Percentiles rank a stretch among this genome's conserved stretches.
Conservation (phyloP, 1,140 invertebrate genomes). For the Bemisia tabaci region DNA sequence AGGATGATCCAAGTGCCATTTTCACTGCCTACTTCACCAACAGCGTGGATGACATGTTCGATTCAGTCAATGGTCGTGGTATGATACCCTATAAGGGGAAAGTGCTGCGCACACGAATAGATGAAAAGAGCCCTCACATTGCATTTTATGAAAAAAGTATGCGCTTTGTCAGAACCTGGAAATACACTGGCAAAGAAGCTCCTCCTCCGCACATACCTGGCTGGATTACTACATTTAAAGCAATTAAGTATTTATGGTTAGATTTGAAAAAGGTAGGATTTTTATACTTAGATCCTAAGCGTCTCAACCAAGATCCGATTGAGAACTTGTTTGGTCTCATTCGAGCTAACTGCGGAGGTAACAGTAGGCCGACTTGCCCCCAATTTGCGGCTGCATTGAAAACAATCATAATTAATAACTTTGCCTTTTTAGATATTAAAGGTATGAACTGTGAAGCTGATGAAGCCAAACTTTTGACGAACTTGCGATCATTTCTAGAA, state of each 20-base stretch:
- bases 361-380: constrained; percentile 6
- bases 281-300: constrained; percentile 4
- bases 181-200: not conserved
- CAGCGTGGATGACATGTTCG: not conserved
- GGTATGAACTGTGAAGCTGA: constrained; percentile 7
- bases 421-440: not conserved
- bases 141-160: not conserved
- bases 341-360: constrained; percentile 5
- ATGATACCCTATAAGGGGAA: not conserved
- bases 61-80: not conserved
- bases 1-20: not conserved
- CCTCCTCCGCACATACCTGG: not conserved
- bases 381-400: constrained; percentile 6
- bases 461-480: not conserved
- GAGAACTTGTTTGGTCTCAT: constrained; percentile 13
- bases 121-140: not conserved
- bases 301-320: constrained; percentile 13
- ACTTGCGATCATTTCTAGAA: not conserved
- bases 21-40: not conserved
- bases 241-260: not conserved
- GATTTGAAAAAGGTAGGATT: not conserved
- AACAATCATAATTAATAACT: not conserved
- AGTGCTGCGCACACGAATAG: not conserved
- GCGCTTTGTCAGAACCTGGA: not conserved
- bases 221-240: not conserved